Evolutionary conservation across 1,140 invertebrate genomes (phyloP).

Genomic region (Conus ventricosus): DNA sequence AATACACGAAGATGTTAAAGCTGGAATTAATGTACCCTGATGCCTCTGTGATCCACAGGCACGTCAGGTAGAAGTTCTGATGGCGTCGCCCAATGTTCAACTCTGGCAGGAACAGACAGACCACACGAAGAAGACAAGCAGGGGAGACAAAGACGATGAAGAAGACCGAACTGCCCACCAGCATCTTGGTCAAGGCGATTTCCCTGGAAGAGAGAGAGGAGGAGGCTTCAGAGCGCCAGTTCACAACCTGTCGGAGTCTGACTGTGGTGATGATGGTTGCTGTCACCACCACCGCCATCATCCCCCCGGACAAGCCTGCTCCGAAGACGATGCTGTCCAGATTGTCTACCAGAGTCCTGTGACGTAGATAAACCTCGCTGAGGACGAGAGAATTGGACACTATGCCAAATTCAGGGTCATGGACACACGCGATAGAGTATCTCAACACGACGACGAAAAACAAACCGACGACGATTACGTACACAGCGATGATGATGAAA

Average conservation of each 20-base stretch:
- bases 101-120: neutral
- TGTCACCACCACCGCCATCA: neutral
- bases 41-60: neutral
- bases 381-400: no score
- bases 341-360: neutral
- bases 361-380: neutral
- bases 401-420: neutral
- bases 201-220: neutral
- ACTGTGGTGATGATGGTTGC: neutral
- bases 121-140: neutral
- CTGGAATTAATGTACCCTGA: neutral
- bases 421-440: neutral
- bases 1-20: slow-evolving; percentile 7
- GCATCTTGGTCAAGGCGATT: slow-evolving; percentile 10
- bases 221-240: neutral
- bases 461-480: neutral
- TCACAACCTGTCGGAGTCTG: neutral
- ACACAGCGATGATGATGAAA: neutral
- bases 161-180: neutral
- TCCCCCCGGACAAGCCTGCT: neutral
- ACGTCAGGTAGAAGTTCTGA: neutral
- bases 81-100: neutral
- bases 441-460: neutral
- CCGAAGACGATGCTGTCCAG: neutral
- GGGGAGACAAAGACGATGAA: slow-evolving; percentile 3